Percentiles rank a stretch among this genome's conserved stretches.
Conservation (phyloP, 1,140 invertebrate species). For the Grapholita molesta region DNA sequence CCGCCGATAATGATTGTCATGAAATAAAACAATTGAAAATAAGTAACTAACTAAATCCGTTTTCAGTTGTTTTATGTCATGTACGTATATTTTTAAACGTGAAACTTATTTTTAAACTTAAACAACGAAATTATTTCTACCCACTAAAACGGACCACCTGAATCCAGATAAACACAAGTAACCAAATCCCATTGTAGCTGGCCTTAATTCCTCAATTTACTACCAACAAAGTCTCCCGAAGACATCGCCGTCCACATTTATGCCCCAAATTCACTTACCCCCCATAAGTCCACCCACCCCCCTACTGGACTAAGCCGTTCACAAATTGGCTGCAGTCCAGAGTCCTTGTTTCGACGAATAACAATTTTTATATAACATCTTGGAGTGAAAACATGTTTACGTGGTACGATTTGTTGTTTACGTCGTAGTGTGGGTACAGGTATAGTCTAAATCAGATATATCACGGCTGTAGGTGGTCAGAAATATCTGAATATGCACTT, state of each 20-base stretch:
- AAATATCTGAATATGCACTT: too few species aligned
- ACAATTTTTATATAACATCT: conserved; percentile 16
- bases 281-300: not conserved
- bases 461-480: too few species aligned
- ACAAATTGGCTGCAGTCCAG: conserved; percentile 8
- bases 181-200: not conserved
- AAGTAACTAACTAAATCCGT: too few species aligned
- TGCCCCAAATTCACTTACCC: conserved; percentile 15
- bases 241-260: conserved; percentile 9
- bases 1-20: too few species aligned
- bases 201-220: conserved; percentile 14
- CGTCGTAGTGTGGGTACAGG: not conserved
- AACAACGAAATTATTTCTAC: not conserved
- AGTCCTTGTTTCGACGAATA: conserved; percentile 5
- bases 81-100: too few species aligned
- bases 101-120: not conserved
- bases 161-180: not conserved
- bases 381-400: conserved; percentile 1
- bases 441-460: not conserved
- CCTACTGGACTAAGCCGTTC: conserved; percentile 10
- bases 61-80: too few species aligned
- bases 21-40: too few species aligned
- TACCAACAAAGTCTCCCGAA: conserved; percentile 9
- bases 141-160: not conserved
- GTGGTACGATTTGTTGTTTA: not conserved